Evolutionary conservation across 1,140 invertebrate genomes (phyloP).

Genomic region (Drosophila repleta): DNA sequence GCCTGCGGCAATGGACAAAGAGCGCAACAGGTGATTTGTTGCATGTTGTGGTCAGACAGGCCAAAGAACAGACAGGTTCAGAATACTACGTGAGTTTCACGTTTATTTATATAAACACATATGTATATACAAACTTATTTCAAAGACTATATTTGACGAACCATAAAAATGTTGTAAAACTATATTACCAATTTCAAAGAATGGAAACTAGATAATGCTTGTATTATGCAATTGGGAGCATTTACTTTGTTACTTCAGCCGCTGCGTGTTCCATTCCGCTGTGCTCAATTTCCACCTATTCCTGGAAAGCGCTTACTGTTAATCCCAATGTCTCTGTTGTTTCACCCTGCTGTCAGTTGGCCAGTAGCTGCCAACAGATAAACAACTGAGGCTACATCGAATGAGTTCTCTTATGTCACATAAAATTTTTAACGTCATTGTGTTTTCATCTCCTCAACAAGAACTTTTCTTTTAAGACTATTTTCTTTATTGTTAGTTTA

Average conservation of each 20-base stretch:
- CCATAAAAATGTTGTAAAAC: conserved; percentile 50
- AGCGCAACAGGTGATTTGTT: conserved; percentile 67
- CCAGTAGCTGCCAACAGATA: conserved; percentile 42
- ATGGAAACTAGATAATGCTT: conserved; percentile 35
- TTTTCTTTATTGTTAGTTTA: not conserved
- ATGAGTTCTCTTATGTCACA: not conserved
- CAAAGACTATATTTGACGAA: not conserved
- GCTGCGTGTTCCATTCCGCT: conserved; percentile 40
- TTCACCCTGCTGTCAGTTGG: conserved; percentile 35
- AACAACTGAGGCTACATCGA: conserved; percentile 8
- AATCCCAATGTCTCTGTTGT: not conserved
- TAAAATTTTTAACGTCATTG: not conserved
- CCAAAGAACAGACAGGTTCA: not conserved
- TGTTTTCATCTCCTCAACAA: too few species aligned
- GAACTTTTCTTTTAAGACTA: not conserved
- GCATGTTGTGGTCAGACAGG: conserved; percentile 4
- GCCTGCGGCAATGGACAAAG: conserved; percentile 15
- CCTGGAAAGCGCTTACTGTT: conserved; percentile 25
- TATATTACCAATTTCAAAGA: conserved; percentile 32
- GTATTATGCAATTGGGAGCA: conserved; percentile 67
- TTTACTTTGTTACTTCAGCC: conserved; percentile 31
- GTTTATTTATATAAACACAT: not conserved
- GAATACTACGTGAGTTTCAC: not conserved
- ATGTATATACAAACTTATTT: too few species aligned
- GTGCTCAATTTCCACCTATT: conserved; percentile 58